Evolutionary conservation across 1,140 invertebrate species (phyloP).

Genomic region (Ruditapes philippinarum): DNA sequence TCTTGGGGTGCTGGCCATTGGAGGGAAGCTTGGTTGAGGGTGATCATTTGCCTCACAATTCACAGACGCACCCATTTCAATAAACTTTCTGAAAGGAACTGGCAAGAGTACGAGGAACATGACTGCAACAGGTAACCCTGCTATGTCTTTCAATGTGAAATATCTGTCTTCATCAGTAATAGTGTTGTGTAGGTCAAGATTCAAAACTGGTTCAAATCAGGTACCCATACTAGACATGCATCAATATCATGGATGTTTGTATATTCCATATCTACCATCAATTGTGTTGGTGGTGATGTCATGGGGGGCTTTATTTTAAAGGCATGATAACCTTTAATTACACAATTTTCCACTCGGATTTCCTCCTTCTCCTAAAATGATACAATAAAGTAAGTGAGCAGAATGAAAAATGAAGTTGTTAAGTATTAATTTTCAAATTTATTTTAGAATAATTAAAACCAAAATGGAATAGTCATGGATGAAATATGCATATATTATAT

Average conservation of each 20-base stretch:
- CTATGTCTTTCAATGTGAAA: conserved; percentile 27
- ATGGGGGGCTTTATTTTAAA: conserved; percentile 30
- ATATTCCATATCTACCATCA: conserved; percentile 36
- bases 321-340: conserved; percentile 39
- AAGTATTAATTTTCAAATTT: no score
- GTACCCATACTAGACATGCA: conserved; percentile 52
- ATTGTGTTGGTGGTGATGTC: conserved; percentile 22
- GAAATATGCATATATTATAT: background rate
- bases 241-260: conserved; percentile 40
- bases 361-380: no score
- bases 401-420: no score
- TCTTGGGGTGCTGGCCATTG: conserved; percentile 41
- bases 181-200: background rate
- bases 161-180: conserved; percentile 38
- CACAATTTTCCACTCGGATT: background rate
- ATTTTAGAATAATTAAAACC: no score
- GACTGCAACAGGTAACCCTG: conserved; percentile 59
- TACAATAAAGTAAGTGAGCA: no score
- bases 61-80: conserved; percentile 36
- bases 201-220: background rate
- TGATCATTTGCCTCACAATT: conserved; percentile 1
- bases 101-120: conserved; percentile 46
- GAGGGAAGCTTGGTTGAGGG: conserved; percentile 45
- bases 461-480: background rate
- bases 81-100: background rate